Percentiles rank a stretch among this genome's conserved stretches.
phyloP scores from a whole-genome alignment of 2,797 vertebrate genomes.

The Syndactyla subalaris region DNA sequence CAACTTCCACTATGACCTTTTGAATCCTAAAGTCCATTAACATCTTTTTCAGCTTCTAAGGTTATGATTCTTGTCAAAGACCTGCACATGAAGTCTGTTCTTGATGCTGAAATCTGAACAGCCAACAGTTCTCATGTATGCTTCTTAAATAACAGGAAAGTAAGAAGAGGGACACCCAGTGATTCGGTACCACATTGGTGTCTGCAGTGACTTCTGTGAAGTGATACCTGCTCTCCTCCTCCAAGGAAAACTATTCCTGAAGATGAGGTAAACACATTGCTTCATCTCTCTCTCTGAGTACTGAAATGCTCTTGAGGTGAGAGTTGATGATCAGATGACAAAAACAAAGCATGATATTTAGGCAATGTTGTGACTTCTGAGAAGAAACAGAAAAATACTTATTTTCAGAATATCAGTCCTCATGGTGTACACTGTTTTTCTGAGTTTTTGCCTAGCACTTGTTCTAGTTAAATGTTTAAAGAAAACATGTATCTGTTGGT shows the following conservation, averaged over 20 bases:
- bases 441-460: neutral
- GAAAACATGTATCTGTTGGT: neutral
- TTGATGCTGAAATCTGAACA: neutral
- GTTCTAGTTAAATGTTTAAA: neutral
- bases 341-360: neutral
- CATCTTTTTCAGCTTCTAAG: neutral
- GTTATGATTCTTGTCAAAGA: neutral
- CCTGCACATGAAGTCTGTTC: neutral
- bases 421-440: neutral
- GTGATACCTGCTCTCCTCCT: neutral
- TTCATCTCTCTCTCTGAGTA: neutral
- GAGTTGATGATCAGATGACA: neutral
- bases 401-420: neutral
- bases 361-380: neutral
- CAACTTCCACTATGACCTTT: neutral
- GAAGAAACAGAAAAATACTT: neutral
- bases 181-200: fast-evolving
- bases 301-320: neutral
- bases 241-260: neutral
- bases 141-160: neutral
- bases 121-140: neutral
- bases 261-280: neutral
- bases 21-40: neutral
- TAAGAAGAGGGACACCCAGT: neutral
- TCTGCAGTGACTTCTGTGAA: neutral